A percentile compares a stretch with the other conserved stretches of the same genome.
These are phyloP conservation scores for Perdix hodgsoniae DNA, from an alignment of 2,797 vertebrate species.

Conservation along the genomic window DNA sequence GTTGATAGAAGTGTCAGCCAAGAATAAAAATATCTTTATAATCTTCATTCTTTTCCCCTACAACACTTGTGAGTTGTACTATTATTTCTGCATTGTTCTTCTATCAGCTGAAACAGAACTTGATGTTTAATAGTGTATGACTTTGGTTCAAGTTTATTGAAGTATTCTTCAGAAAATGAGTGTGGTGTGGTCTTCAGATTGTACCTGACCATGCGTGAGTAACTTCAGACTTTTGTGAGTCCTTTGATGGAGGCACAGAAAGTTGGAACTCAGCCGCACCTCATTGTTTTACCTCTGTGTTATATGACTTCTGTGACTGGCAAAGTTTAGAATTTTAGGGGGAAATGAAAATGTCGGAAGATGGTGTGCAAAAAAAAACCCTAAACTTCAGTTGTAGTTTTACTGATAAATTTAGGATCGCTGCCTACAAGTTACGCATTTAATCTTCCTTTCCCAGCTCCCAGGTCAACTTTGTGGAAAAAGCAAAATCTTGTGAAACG, in stretches of 20 bases:
- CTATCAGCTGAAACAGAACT: slow-evolving; percentile 44
- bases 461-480: not conserved
- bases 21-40: slow-evolving; percentile 71
- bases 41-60: slow-evolving; percentile 46
- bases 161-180: slow-evolving; percentile 18
- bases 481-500: not conserved
- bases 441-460: not conserved
- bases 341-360: not conserved
- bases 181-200: slow-evolving; percentile 19
- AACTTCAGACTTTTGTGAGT: not conserved
- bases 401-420: not conserved
- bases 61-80: slow-evolving; percentile 30
- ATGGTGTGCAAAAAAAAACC: not conserved
- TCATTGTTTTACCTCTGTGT: not conserved
- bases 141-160: slow-evolving; percentile 42
- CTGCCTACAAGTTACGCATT: not conserved
- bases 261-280: not conserved
- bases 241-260: not conserved
- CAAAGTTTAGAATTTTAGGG: not conserved
- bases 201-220: not conserved
- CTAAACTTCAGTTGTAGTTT: not conserved
- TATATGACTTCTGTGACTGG: not conserved
- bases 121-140: slow-evolving; percentile 43
- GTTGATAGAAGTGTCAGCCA: slow-evolving; percentile 46
- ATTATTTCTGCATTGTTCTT: slow-evolving; percentile 57